These are phyloP conservation scores for Sakesphorus luctuosus DNA, from an alignment of 2,113 vertebrate species.

Conservation along the genomic window DNA sequence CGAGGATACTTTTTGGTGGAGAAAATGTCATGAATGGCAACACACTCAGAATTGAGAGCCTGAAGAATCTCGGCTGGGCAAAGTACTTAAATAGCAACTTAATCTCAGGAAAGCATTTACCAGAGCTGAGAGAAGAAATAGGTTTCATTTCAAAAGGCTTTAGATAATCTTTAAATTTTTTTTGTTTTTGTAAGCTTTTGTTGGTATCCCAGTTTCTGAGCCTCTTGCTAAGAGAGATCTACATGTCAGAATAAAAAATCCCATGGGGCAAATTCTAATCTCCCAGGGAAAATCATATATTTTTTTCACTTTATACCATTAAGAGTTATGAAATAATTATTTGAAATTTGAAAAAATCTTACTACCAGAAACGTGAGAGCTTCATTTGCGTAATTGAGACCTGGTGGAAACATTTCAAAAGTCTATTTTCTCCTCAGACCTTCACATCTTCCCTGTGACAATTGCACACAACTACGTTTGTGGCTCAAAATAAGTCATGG, in stretches of 20 bases:
- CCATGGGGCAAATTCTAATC: not conserved
- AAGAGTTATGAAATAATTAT: not conserved
- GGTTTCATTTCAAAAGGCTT: not conserved
- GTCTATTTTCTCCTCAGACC: not conserved
- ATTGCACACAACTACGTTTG: rapidly evolving
- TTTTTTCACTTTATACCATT: not conserved
- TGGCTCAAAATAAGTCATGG: not conserved
- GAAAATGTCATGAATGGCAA: not conserved
- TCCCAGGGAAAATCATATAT: not conserved
- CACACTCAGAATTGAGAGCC: not conserved
- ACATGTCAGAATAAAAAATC: not conserved
- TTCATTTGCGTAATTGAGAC: not conserved
- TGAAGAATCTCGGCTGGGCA: not conserved
- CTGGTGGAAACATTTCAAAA: not conserved
- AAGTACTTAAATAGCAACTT: not conserved
- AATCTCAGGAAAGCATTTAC: not conserved
- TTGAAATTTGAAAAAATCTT: not conserved
- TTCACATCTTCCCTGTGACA: not conserved
- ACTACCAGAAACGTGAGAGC: not conserved
- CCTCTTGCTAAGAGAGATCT: not conserved
- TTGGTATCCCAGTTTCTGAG: not conserved
- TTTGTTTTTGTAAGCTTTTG: not conserved
- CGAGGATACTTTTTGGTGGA: not conserved
- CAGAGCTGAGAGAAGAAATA: not conserved
- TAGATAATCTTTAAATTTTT: not conserved